These are phyloP conservation scores for Paratrypauchen microcephalus DNA, from an alignment of 2,797 vertebrate species.

Conservation along the genomic window DNA sequence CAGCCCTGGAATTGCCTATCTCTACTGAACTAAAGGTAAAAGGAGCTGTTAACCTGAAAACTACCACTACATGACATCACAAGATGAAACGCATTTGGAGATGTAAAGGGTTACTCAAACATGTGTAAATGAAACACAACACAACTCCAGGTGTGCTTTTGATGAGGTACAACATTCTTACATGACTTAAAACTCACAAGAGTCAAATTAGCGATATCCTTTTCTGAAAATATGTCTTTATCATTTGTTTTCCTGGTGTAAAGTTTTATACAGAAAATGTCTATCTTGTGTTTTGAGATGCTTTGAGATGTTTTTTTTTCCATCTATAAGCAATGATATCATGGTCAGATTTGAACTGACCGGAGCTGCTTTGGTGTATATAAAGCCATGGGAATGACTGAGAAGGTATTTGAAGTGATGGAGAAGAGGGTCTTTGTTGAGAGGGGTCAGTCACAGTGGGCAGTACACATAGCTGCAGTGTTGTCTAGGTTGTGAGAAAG, in stretches of 20 bases:
- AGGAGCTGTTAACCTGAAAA: too few relatives aligned
- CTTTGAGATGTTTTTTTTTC: neutral
- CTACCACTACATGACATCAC: too few relatives aligned
- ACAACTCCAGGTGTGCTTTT: too few relatives aligned
- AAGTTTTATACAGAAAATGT: neutral
- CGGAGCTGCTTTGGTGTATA: neutral
- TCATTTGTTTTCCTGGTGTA: neutral
- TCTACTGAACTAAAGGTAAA: too few relatives aligned
- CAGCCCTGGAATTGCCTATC: too few relatives aligned
- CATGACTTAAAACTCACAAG: too few relatives aligned
- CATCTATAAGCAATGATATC: neutral
- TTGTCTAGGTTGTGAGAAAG: conserved; percentile 20
- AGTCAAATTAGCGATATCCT: conserved; percentile 4
- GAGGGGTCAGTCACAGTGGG: conserved; percentile 2
- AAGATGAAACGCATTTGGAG: too few relatives aligned
- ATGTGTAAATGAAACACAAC: too few relatives aligned
- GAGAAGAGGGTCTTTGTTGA: neutral
- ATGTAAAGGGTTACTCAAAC: too few relatives aligned
- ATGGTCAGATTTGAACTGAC: too few relatives aligned
- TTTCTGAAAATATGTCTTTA: neutral
- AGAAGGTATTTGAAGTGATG: neutral
- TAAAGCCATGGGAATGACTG: neutral
- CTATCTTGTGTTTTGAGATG: neutral
- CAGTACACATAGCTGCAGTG: conserved; percentile 23
- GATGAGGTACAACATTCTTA: too few relatives aligned